Evolutionary conservation across 2,113 vertebrate species (phyloP).

Genomic region (Perca fluviatilis): DNA sequence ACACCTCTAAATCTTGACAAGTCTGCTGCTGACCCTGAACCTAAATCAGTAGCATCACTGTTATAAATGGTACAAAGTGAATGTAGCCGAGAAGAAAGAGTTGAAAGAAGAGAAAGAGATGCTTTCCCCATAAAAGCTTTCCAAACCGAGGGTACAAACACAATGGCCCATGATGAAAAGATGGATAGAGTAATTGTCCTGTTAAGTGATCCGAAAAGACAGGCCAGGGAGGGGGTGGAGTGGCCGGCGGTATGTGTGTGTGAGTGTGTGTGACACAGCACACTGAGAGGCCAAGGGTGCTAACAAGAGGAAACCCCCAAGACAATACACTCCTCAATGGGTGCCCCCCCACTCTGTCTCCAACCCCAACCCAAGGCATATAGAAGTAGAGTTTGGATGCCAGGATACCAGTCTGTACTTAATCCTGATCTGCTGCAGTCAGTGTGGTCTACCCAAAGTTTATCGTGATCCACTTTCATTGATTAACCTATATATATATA

Average conservation of each 20-base stretch:
- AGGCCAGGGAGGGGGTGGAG: constrained; percentile 68
- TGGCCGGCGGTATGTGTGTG: constrained; percentile 1
- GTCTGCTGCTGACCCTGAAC: constrained; percentile 53
- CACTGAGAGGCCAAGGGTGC: constrained; percentile 87
- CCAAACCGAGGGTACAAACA: constrained; percentile 80
- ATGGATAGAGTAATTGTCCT: constrained; percentile 89
- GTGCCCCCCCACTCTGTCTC: constrained; percentile 64
- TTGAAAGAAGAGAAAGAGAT: constrained; percentile 68
- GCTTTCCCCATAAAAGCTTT: constrained; percentile 86
- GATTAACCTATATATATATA: background rate
- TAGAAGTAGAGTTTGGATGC: constrained; percentile 16
- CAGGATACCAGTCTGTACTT: background rate
- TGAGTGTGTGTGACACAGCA: constrained; percentile 42
- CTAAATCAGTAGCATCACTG: constrained; percentile 44
- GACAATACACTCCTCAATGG: constrained; percentile 82
- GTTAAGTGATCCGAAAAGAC: constrained; percentile 88
- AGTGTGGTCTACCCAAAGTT: background rate
- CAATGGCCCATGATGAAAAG: constrained; percentile 86
- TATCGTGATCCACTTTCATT: background rate
- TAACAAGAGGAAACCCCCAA: constrained; percentile 84
- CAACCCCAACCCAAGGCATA: constrained; percentile 7
- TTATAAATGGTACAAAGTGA: constrained; percentile 51
- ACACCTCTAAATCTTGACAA: constrained; percentile 22
- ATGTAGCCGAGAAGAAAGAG: constrained; percentile 53
- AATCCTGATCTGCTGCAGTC: background rate